phyloP scores from a whole-genome alignment of 2,113 vertebrate genomes.

The Etheostoma spectabile region DNA sequence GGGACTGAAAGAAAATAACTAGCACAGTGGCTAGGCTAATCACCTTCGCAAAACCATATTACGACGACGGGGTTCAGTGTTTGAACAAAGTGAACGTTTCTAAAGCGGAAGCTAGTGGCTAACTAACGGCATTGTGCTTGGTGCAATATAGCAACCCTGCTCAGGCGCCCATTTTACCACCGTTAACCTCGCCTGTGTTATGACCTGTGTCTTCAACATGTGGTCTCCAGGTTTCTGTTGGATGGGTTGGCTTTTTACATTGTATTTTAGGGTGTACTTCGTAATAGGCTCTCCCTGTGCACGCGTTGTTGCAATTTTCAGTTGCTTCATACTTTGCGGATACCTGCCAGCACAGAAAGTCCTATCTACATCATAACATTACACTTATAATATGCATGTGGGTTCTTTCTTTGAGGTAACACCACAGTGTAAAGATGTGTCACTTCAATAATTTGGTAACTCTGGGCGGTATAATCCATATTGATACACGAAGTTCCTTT shows the following conservation, averaged over 20 bases:
- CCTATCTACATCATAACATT: background rate
- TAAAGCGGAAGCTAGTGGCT: background rate
- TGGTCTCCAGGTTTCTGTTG: conserved; percentile 50
- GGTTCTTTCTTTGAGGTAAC: background rate
- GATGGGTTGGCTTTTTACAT: background rate
- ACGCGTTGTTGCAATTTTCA: background rate
- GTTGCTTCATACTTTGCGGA: background rate
- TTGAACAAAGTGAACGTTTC: conserved; percentile 1
- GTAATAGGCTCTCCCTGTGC: conserved; percentile 8
- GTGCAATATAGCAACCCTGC: background rate
- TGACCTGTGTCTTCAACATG: conserved; percentile 59
- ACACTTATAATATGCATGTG: background rate
- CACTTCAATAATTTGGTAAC: too few relatives aligned
- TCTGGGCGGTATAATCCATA: background rate
- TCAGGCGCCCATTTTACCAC: background rate
- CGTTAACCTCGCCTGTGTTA: background rate
- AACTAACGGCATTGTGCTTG: background rate
- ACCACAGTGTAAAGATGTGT: background rate
- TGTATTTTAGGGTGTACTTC: conserved; percentile 2
- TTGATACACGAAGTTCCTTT: background rate
- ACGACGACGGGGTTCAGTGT: background rate
- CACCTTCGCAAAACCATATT: conserved; percentile 13
- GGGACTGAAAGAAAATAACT: conserved; percentile 83
- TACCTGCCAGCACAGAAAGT: background rate
- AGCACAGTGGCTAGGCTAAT: conserved; percentile 61